phyloP scores from a whole-genome alignment of 2,113 vertebrate genomes.

The Hypanus sabinus region DNA sequence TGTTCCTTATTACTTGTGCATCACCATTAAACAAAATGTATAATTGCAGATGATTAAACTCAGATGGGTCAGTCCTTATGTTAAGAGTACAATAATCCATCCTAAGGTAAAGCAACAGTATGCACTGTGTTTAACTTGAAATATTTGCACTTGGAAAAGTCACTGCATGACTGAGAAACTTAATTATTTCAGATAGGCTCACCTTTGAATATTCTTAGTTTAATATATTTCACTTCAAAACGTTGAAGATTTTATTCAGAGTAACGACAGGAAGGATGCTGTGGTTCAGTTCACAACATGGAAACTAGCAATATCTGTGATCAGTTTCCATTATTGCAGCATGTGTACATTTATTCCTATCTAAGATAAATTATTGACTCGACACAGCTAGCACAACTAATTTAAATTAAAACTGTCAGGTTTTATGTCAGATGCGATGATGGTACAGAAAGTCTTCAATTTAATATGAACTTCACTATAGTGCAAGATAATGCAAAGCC shows the following conservation, averaged over 20 bases:
- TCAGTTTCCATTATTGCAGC: conserved; percentile 58
- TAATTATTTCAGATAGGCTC: neutral
- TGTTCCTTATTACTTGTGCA: neutral
- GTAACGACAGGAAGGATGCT: conserved; percentile 62
- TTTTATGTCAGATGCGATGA: neutral
- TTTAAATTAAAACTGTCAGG: neutral
- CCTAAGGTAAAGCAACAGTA: neutral
- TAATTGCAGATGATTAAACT: neutral
- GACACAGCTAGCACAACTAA: neutral
- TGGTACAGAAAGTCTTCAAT: neutral
- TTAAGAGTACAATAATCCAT: neutral
- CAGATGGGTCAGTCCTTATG: neutral
- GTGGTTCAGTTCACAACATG: conserved; percentile 60
- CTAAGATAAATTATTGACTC: neutral
- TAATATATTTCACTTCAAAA: neutral
- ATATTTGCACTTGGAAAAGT: no score
- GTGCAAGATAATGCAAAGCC: neutral
- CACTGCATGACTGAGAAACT: neutral
- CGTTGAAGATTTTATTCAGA: conserved; percentile 39
- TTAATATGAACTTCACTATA: neutral
- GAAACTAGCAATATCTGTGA: conserved; percentile 59
- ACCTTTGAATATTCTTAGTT: neutral
- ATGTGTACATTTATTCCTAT: neutral
- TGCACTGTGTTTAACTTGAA: no score
- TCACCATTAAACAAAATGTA: neutral